These are phyloP conservation scores for Lasioglossum figueresi DNA, from an alignment of 2,888 invertebrate species.

Conservation along the genomic window DNA sequence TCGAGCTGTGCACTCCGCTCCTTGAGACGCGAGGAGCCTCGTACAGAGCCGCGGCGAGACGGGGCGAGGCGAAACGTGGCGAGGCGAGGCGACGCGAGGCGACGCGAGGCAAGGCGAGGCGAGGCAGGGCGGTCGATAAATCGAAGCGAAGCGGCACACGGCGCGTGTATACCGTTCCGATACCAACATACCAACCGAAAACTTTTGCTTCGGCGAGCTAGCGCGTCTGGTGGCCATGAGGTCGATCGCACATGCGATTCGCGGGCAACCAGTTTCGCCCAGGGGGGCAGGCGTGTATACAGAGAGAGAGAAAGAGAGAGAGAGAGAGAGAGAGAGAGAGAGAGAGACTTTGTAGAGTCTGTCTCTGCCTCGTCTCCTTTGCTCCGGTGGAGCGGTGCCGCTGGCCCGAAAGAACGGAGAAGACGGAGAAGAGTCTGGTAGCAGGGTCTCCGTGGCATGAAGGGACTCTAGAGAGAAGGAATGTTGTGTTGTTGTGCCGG, in stretches of 20 bases:
- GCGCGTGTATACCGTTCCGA: constrained; percentile 34
- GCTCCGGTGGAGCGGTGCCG: constrained; percentile 17
- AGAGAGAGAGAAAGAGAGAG: not conserved
- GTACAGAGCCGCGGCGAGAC: not conserved
- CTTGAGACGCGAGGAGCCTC: constrained; percentile 11
- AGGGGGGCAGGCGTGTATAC: constrained; percentile 44
- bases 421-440: constrained; percentile 69
- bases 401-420: constrained; percentile 30
- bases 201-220: constrained; percentile 20
- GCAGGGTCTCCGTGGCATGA: constrained; percentile 75
- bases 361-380: constrained; percentile 26
- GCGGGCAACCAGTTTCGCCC: constrained; percentile 68
- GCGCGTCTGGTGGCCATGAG: constrained; percentile 61
- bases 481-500: constrained; percentile 83
- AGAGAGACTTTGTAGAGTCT: not conserved
- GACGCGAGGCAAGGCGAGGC: not conserved
- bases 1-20: not conserved
- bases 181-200: constrained; percentile 39
- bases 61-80: not conserved
- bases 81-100: not conserved
- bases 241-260: constrained; percentile 70
- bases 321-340: not conserved
- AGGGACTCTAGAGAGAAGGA: constrained; percentile 79
- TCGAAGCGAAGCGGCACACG: constrained; percentile 43
- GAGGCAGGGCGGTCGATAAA: constrained; percentile 40